A percentile compares a stretch with the other conserved stretches of the same genome.
Conservation (phyloP, 2,888 invertebrate species). For the Troilus luridus region DNA sequence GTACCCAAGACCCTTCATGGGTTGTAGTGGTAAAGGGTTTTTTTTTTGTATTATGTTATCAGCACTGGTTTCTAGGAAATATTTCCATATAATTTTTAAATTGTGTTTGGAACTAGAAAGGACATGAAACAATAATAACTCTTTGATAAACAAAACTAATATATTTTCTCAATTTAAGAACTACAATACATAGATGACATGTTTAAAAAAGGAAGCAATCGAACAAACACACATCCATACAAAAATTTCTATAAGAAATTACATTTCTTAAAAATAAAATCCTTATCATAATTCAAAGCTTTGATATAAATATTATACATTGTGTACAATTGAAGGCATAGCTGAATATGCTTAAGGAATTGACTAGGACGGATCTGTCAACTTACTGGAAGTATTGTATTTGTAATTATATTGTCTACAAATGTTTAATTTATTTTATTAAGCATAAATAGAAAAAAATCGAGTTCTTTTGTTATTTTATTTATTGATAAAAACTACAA, state of each 20-base stretch:
- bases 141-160: not conserved
- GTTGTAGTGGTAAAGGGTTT: too few relatives aligned
- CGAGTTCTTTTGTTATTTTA: not conserved
- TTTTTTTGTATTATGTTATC: too few relatives aligned
- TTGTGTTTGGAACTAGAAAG: too few relatives aligned
- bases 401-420: not conserved
- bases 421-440: not conserved
- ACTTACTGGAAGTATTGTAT: not conserved
- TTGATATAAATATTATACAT: not conserved
- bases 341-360: not conserved
- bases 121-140: not conserved
- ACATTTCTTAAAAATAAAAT: constrained; percentile 52
- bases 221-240: not conserved
- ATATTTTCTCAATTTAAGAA: not conserved
- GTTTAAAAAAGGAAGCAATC: not conserved
- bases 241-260: not conserved
- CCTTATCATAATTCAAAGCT: not conserved
- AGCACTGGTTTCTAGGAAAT: too few relatives aligned
- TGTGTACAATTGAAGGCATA: not conserved
- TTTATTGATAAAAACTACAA: not conserved
- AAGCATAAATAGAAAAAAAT: not conserved
- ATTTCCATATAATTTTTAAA: too few relatives aligned
- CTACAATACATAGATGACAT: not conserved
- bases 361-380: constrained; percentile 27
- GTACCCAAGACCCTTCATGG: too few relatives aligned